Evolutionary conservation across 2,797 vertebrate species (phyloP).

Genomic region (Lateolabrax maculatus): DNA sequence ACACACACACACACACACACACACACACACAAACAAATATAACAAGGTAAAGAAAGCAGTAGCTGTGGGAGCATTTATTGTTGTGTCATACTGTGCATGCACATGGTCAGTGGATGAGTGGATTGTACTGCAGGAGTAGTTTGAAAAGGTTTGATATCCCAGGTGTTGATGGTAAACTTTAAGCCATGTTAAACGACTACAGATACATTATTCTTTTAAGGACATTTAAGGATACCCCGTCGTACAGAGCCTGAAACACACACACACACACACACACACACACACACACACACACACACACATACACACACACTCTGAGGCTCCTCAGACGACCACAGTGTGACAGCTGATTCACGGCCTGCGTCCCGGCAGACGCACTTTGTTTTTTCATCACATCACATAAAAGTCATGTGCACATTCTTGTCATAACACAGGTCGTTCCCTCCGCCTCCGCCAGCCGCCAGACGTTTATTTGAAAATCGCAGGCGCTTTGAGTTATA

Average conservation of each 20-base stretch:
- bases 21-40: conserved; percentile 4
- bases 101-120: no score
- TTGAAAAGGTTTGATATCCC: neutral
- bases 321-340: conserved; percentile 31
- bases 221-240: conserved; percentile 28
- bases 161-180: no score
- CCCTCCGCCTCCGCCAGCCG: conserved; percentile 18
- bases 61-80: neutral
- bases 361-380: conserved; percentile 41
- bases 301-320: conserved; percentile 1
- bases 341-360: conserved; percentile 60
- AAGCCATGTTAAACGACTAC: no score
- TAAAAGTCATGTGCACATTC: conserved; percentile 68
- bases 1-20: neutral
- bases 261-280: conserved; percentile 8
- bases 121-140: neutral
- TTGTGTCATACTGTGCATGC: no score
- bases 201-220: conserved; percentile 1
- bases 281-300: conserved; percentile 8
- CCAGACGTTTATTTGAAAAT: conserved; percentile 65
- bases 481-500: conserved; percentile 50
- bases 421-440: conserved; percentile 56
- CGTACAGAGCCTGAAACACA: neutral
- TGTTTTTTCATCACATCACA: conserved; percentile 60
- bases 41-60: neutral